Evolutionary conservation across 2,888 invertebrate genomes (phyloP), one percentile per base, ranked within the genome.

Genomic region (Machimus rusticus): DNA sequence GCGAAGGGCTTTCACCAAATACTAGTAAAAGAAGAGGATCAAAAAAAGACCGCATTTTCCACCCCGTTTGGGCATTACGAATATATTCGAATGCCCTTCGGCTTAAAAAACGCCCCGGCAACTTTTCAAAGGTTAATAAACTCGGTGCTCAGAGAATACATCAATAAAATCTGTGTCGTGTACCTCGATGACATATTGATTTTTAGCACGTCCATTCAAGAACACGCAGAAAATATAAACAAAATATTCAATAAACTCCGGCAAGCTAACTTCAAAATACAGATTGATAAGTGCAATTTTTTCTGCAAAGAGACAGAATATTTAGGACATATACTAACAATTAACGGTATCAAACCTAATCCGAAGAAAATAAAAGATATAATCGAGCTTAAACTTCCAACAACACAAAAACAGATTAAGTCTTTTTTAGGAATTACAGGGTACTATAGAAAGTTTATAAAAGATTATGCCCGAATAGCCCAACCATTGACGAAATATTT

Each of bases 261-360:
- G 14, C 28, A 28, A 28, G 6, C 28, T 28, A 74, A 74, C 14
- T 28, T 74, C 5, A 74, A 74, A n/a, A 74, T 74, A 28, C 74
- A 74, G n/a, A 28, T 74, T 0, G 74, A 88, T 43, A 89, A 89
- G 87, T 88, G 88, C 74, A 86, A 74, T 16, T 89, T 88, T 57
- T 74, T 88, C 12, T 28, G n/a, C 1, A 88, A 87, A 86, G 74
- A 88, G 51, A 78, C 78, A 39, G 78, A 78, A 78, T 78, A 78
- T 5, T 3, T 78, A 39, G 78, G 78, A n/a, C 78, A 78, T n/a
- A 8, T 78, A 14, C 74, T 74, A 16, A 78, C 78, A 1, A 37
- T 39, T n/a, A 19, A 78, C 5, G 78, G 78, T 1, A 37, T 78
- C 28, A 78, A 88, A 78, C 88, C 88, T 1, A 89, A 89, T 51